A percentile compares a stretch with the other conserved stretches of the same genome.
phyloP scores from a whole-genome alignment of 2,113 vertebrate genomes.

The Oceanites oceanicus region DNA sequence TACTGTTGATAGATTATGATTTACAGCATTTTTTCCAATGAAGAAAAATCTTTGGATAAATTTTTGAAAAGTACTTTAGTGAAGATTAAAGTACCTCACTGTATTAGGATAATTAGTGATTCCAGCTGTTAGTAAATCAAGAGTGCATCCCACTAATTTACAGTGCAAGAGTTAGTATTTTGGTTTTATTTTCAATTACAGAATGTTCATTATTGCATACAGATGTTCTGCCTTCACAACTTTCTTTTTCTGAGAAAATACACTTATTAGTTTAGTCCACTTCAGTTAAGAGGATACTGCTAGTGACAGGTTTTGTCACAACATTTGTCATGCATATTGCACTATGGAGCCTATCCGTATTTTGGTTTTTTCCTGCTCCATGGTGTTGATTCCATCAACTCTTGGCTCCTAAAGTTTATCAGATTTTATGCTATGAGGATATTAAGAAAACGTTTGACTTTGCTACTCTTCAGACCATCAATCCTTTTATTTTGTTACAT shows the following conservation, averaged over 20 bases:
- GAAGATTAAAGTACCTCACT: slow-evolving; percentile 1
- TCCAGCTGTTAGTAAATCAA: slow-evolving; percentile 17
- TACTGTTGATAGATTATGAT: background rate
- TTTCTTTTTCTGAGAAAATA: background rate
- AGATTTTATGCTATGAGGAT: background rate
- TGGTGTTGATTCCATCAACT: background rate
- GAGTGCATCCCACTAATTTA: background rate
- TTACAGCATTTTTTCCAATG: background rate
- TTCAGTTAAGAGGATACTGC: background rate
- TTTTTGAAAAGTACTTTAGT: background rate
- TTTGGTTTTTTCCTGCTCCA: background rate
- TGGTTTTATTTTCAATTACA: background rate
- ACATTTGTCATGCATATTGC: background rate
- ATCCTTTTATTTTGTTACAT: background rate
- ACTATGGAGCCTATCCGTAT: rapidly evolving
- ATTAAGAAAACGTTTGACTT: background rate
- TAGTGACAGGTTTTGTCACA: background rate
- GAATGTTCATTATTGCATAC: background rate
- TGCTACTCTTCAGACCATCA: background rate
- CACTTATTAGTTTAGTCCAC: background rate
- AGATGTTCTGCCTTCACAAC: background rate
- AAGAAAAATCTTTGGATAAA: background rate
- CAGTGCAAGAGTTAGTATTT: background rate
- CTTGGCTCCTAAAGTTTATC: background rate
- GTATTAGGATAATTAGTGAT: slow-evolving; percentile 18